Evolutionary conservation across 2,113 vertebrate species (phyloP), one percentile per base, ranked within the genome.

Genomic region (Cyrtonyx montezumae): DNA sequence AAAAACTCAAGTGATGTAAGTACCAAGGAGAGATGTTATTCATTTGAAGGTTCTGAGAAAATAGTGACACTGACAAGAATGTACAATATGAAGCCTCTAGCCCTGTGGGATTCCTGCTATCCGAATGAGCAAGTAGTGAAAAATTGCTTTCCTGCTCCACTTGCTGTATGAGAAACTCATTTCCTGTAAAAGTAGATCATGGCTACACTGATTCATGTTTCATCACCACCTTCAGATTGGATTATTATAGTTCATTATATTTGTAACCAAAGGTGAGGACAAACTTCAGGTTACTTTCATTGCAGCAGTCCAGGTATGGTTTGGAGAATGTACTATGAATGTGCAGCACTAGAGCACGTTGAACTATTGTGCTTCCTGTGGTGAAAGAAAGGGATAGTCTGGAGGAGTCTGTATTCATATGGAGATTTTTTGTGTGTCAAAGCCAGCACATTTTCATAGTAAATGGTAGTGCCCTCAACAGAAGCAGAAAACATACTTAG

Each of bases 1-100:
- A 94, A 89, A 95, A 95, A 91, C 89, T 86, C 74, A 58, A 93
- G 48, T 91, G 83, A 78, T 93, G 43, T 86, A 93, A 93, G 88
- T 95, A 91, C 86, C 51, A 89, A 94, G 86, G 84, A 93, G 88
- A 93, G 85, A 88, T 79, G 59, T 49, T 74, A 7, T 93, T 77
- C 78, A 65, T 91, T 87, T 89, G 63, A 86, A 93, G 32, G 56
- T 95, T 94, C 59, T 94, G 91, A 96, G 93, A 76, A 88, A 91
- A 68, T 30, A 87, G 75, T 84, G 87, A 66, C 61, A 42, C 76
- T 85, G 68, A 73, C 78, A 92, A 85, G 53, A 69, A 65, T 61
- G 40, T 70, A 22, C 46, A 58, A 3, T 76, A 59, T 1, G 19
- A 95, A 95, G n/a, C 37, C 13, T 56, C 45, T 58, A 63, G 66